Percentiles rank a stretch among this genome's conserved stretches.
Conservation (phyloP, 1,140 invertebrate genomes). For the fruit fly (Drosophila melanogaster) region DNA sequence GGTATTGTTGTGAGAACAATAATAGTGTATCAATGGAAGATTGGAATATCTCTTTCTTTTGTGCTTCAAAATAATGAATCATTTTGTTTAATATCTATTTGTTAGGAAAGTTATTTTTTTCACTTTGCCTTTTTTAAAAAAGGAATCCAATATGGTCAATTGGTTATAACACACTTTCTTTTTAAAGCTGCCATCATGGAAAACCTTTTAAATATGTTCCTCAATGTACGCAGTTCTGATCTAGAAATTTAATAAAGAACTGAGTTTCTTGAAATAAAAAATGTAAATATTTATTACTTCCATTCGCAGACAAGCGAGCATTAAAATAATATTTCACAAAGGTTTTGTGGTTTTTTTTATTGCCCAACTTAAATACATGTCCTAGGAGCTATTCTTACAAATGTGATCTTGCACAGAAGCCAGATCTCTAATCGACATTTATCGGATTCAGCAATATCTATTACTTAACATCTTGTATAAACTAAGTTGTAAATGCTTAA, state of each 20-base stretch:
- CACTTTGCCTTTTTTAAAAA: no score
- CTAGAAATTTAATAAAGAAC: no score
- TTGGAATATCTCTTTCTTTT: background rate
- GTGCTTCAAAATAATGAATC: background rate
- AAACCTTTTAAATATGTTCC: no score
- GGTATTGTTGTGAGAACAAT: background rate
- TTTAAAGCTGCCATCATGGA: no score
- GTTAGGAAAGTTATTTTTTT: no score
- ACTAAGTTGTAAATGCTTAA: constrained; percentile 46
- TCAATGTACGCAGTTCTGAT: no score
- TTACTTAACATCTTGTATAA: constrained; percentile 27
- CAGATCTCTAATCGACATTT: constrained; percentile 12
- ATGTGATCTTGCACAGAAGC: constrained; percentile 5
- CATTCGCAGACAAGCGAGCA: background rate
- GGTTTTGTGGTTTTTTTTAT: constrained; percentile 23
- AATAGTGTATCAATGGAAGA: background rate
- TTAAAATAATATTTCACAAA: constrained; percentile 2
- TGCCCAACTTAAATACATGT: constrained; percentile 24
- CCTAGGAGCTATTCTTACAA: constrained; percentile 31
- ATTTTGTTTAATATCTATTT: background rate
- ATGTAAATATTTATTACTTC: background rate
- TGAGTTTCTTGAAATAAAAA: background rate
- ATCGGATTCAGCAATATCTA: constrained; percentile 37
- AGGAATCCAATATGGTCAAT: no score
- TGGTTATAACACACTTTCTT: no score